phyloP scores from a whole-genome alignment of 2,888 invertebrate species.

The Monopis laevigella region DNA sequence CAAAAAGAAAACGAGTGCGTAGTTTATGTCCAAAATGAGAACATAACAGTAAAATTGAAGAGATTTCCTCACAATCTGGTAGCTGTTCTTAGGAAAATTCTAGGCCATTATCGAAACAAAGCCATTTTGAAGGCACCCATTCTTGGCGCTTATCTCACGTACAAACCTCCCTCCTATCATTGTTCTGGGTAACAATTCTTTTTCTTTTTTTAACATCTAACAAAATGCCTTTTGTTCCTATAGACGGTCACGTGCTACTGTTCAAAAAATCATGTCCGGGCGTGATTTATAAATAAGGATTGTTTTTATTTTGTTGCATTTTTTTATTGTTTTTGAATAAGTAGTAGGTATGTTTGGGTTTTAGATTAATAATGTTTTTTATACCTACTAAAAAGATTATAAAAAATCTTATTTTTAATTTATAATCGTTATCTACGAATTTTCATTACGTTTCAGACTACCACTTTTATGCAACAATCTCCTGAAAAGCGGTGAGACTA shows the following conservation, averaged over 20 bases:
- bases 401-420: too few relatives aligned
- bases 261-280: slow-evolving; percentile 8
- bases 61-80: slow-evolving; percentile 8
- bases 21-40: slow-evolving; percentile 6
- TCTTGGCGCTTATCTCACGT: slow-evolving; percentile 16
- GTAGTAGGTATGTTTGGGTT: too few relatives aligned
- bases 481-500: too few relatives aligned
- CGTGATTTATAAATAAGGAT: too few relatives aligned
- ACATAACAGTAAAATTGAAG: slow-evolving; percentile 9
- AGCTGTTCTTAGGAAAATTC: slow-evolving; percentile 10
- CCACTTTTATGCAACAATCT: too few relatives aligned
- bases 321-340: too few relatives aligned
- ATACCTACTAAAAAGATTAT: too few relatives aligned
- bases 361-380: too few relatives aligned
- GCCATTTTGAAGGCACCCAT: slow-evolving; percentile 22
- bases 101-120: slow-evolving; percentile 19
- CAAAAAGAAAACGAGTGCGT: slow-evolving; percentile 1
- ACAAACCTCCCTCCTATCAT: slow-evolving; percentile 7
- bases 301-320: too few relatives aligned
- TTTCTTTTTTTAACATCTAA: slow-evolving; percentile 7
- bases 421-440: too few relatives aligned
- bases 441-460: too few relatives aligned
- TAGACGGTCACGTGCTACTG: slow-evolving; percentile 10
- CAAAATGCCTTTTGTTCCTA: slow-evolving; percentile 10
- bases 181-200: slow-evolving; percentile 10